phyloP scores from a whole-genome alignment of 2,113 vertebrate species.

The Pluvianellus socialis region DNA sequence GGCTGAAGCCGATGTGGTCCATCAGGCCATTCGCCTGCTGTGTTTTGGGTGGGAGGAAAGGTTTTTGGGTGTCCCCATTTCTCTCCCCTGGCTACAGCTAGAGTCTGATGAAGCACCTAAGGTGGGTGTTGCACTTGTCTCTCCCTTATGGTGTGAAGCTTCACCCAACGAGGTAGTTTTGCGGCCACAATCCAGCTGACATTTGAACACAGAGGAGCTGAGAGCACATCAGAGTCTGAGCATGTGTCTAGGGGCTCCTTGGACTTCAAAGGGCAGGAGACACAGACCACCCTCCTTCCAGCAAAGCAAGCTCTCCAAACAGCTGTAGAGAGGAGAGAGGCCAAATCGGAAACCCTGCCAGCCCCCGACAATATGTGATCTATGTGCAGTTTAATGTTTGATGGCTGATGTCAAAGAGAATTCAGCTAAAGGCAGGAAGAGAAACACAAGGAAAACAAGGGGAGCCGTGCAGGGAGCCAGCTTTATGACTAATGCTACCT shows the following conservation, averaged over 20 bases:
- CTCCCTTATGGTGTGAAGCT: neutral
- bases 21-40: fast-evolving
- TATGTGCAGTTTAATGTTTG: neutral
- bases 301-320: neutral
- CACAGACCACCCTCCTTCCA: neutral
- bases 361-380: neutral
- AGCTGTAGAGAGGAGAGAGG: neutral
- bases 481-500: constrained; percentile 1
- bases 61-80: neutral
- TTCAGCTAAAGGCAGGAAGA: neutral
- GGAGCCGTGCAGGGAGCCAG: neutral
- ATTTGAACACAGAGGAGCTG: fast-evolving
- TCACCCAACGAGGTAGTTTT: fast-evolving
- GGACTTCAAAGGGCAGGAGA: neutral
- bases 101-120: neutral
- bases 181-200: neutral
- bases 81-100: neutral
- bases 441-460: neutral
- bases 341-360: neutral
- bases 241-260: neutral
- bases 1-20: neutral
- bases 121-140: neutral
- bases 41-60: neutral
- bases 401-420: neutral
- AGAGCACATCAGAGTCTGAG: neutral